Evolutionary conservation across 1,140 invertebrate species (phyloP).

Genomic region (Ericerus pela): DNA sequence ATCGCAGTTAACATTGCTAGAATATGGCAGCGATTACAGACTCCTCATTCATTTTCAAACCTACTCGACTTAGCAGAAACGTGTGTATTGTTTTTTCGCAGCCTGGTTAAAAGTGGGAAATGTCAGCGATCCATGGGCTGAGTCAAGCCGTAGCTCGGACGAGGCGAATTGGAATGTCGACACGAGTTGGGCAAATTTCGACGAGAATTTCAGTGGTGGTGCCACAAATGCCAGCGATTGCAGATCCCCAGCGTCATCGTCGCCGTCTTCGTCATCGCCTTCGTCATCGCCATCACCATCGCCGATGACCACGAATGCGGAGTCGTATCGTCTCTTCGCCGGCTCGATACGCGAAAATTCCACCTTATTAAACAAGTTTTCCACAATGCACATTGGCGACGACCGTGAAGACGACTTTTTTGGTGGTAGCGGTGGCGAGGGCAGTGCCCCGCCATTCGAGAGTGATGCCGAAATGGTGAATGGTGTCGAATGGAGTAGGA

Average conservation of each 20-base stretch:
- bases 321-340: not conserved
- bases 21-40: too few species aligned
- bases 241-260: too few species aligned
- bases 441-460: not conserved
- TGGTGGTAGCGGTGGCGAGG: not conserved
- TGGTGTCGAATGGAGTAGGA: not conserved
- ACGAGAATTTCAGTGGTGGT: not conserved
- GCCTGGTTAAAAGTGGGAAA: not conserved
- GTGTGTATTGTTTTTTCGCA: not conserved
- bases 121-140: not conserved
- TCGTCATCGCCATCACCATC: not conserved
- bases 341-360: not conserved
- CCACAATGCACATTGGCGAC: too few species aligned
- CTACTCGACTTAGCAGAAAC: too few species aligned
- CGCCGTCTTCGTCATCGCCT: too few species aligned
- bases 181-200: slow-evolving; percentile 1
- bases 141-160: not conserved
- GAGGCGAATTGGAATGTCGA: not conserved
- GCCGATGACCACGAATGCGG: not conserved
- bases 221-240: too few species aligned
- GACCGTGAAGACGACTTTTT: not conserved
- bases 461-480: not conserved
- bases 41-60: too few species aligned
- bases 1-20: too few species aligned
- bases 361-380: too few species aligned